Base-by-base conservation (phyloP, 2,888 invertebrate species). In the Napeogenes inachia region DNA sequence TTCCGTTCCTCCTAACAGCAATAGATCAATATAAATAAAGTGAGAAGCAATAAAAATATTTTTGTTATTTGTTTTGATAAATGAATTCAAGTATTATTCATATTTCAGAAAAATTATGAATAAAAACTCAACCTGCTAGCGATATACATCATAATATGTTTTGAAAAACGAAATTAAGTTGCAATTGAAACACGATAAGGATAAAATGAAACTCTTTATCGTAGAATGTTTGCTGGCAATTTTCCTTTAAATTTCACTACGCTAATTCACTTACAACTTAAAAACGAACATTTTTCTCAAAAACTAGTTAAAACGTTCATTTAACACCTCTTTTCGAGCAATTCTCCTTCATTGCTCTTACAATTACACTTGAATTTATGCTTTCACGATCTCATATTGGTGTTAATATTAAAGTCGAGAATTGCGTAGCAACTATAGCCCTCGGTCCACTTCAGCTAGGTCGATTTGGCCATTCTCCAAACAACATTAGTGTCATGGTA, bases 391-490 rank as follows among this genome's bases (percentile, higher is more conserved):
- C 57, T 42, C 50, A 45, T 55, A 33, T 30, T 35, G 13, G 33
- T 35, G 53, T 57, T 30, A 61, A 38, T 45, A 55, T 54, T 57
- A 64, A 63, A 59, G 62, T 33, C 60, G 65, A 56, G 57, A 64
- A 57, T 68, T 55, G 56, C 54, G 47, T 45, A 42, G 30, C 62
- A 47, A n/a, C 59, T 64, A 66, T 58, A 62, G 54, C 62, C 66
- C 53, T 56, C 58, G 64, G 64, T 65, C 64, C 63, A 63, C 61
- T 66, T 46, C 61, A 64, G 38, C 64, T 63, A 64, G 62, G 65
- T 62, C 68, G 75, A 82, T 81, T 84, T 87, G 87, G 86, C 82
- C 50, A 13, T 54, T 35, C 60, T 73, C 87, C 87, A 87, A 79
- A 64, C 56, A 62, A 75, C 81, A 85, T 85, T 84, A 84, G 77